Base-by-base conservation (phyloP, 2,113 vertebrate genomes). In the Pygoscelis adeliae region DNA sequence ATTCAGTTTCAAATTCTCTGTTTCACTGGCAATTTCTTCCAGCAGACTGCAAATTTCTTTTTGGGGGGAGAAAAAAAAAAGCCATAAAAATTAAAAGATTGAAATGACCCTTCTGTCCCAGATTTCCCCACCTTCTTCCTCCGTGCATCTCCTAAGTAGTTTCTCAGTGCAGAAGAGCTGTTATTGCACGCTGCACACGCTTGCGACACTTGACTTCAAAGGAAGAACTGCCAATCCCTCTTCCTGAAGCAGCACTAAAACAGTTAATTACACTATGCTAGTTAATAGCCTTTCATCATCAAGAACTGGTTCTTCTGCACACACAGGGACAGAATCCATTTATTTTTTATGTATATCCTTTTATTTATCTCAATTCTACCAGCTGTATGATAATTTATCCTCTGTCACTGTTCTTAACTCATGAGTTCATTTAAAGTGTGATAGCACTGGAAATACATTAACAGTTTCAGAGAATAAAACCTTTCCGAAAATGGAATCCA, bases 301-400 rank as follows among this genome's bases (percentile, higher is more conserved):
- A 91, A 96, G 86, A 78, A 46, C 86, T 74, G 63, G 67, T 83
- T 95, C 77, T 90, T 93, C 86, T 83, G 42, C 78, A 91, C 52
- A 94, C 46, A 50, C 47, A 94, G 52, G 62, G 73, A 89, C 49
- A 83, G 69, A 86, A 96, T 81, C 88, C 50, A 91, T 93, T 97
- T 92, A 84, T 91, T 95, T 96, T 90, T 87, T 92, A 91, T 95
- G 89, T 66, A 87, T 91, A 95, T 92, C 90, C 95, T 93, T 95
- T 89, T 93, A 96, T 97, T 97, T 97, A 96, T 96, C 90, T 93
- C 89, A 40, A 70, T 97, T 86, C 87, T 94, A 92, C 89, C 82
- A 94, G 94, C 95, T 86, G 92, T 93, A 96, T 88, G 90, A 89
- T 96, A 97, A 97, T 97, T 97, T 97, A 96, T 98, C 93, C 97